These are phyloP conservation scores for Agrochola lota DNA, from an alignment of 2,888 invertebrate species.

Conservation along the genomic window DNA sequence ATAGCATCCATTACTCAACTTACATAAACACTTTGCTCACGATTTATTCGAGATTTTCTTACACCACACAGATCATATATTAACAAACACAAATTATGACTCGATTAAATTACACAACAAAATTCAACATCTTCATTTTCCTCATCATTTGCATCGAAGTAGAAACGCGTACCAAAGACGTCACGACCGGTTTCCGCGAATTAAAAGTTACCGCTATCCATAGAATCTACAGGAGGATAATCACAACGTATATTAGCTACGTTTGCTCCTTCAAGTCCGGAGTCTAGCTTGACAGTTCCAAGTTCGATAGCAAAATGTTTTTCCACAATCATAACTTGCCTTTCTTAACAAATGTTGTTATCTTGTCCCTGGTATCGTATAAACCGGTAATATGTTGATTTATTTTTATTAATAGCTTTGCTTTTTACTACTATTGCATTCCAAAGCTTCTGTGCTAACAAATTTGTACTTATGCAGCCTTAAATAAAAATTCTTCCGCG, in stretches of 20 bases:
- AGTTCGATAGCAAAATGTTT: conserved; percentile 29
- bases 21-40: neutral
- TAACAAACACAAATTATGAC: neutral
- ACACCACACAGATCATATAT: neutral
- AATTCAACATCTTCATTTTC: conserved; percentile 11
- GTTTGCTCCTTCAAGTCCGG: neutral
- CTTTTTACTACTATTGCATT: neutral
- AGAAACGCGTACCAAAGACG: conserved; percentile 8
- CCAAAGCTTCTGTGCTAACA: neutral
- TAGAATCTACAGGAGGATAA: conserved; percentile 28
- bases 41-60: neutral
- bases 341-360: conserved; percentile 47
- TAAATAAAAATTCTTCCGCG: neutral
- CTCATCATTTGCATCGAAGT: conserved; percentile 2
- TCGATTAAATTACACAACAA: conserved; percentile 3
- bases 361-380: conserved; percentile 34
- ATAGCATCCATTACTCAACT: too few species aligned
- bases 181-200: conserved; percentile 24
- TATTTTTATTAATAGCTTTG: neutral
- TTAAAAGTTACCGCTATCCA: conserved; percentile 9
- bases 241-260: conserved; percentile 33
- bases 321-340: conserved; percentile 53
- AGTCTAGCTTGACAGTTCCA: conserved; percentile 26
- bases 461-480: neutral
- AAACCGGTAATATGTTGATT: conserved; percentile 40